These are phyloP conservation scores for Antennarius striatus DNA, from an alignment of 2,113 vertebrate species.

Conservation along the genomic window DNA sequence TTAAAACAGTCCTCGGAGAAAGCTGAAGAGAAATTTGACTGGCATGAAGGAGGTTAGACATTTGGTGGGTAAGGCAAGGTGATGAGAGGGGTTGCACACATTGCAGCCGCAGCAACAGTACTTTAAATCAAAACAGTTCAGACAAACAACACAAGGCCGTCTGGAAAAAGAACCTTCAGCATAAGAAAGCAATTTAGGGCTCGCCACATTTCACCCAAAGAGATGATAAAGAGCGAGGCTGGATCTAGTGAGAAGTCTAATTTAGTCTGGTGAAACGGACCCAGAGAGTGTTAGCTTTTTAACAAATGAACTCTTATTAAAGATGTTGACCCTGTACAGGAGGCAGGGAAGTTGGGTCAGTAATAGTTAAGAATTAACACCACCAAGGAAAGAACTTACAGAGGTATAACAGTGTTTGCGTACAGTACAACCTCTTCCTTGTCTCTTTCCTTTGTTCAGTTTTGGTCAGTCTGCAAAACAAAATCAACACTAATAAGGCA, in stretches of 20 bases:
- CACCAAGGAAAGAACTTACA: conserved; percentile 52
- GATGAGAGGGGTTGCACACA: conserved; percentile 14
- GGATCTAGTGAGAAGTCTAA: conserved; percentile 62
- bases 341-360: conserved; percentile 67
- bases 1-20: conserved; percentile 15
- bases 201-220: conserved; percentile 58
- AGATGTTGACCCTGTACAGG: conserved; percentile 76
- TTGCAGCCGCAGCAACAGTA: conserved; percentile 10
- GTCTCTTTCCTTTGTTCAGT: conserved; percentile 36
- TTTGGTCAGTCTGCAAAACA: conserved; percentile 54
- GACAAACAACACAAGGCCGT: conserved; percentile 54
- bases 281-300: conserved; percentile 58
- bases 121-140: conserved; percentile 58
- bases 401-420: conserved; percentile 27
- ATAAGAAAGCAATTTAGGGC: conserved; percentile 81
- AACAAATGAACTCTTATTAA: conserved; percentile 73
- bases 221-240: conserved; percentile 48
- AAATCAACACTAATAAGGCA: conserved; percentile 71
- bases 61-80: conserved; percentile 19
- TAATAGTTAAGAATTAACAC: conserved; percentile 73
- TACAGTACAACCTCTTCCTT: conserved; percentile 34
- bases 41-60: conserved; percentile 9
- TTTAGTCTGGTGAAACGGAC: conserved; percentile 63
- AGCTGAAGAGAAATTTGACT: conserved; percentile 17
- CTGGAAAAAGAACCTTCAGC: conserved; percentile 58